Conservation (phyloP, 2,888 invertebrate species). For the Cylloceria caligata region DNA sequence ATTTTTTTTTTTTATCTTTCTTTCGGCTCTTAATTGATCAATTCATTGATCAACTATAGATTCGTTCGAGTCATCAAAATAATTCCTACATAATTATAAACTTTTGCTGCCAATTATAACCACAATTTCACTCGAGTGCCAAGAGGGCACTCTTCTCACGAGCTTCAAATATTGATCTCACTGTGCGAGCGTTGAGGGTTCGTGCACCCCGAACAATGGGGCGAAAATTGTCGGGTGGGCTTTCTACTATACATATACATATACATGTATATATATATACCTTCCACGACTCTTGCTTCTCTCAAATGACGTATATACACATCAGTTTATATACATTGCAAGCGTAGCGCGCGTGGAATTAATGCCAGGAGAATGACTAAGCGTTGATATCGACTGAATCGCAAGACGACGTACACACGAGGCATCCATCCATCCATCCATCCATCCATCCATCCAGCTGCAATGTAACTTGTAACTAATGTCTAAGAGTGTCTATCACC, state of each 20-base stretch:
- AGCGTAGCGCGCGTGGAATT: constrained; percentile 72
- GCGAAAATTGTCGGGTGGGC: constrained; percentile 40
- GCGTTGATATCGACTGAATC: constrained; percentile 63
- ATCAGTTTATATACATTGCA: constrained; percentile 24
- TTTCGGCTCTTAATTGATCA: not conserved
- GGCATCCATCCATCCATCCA: not conserved
- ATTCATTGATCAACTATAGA: not conserved
- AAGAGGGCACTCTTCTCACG: constrained; percentile 5
- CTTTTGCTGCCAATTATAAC: not conserved
- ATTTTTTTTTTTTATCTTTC: too few species aligned
- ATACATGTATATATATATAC: too few species aligned
- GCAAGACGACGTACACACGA: constrained; percentile 38
- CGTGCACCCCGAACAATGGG: constrained; percentile 56
- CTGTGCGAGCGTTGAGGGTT: constrained; percentile 52
- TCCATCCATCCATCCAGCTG: not conserved
- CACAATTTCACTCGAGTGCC: constrained; percentile 9
- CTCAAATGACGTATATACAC: not conserved
- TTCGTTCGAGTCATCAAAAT: not conserved
- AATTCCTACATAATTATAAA: not conserved
- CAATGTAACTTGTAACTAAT: constrained; percentile 20
- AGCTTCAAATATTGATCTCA: constrained; percentile 67
- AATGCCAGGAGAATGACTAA: constrained; percentile 73
- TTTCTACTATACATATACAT: constrained; percentile 18
- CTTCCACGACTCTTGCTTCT: not conserved
- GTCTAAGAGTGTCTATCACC: not conserved